Conservation (phyloP, 2,797 vertebrate species). For the Natrix natrix region DNA sequence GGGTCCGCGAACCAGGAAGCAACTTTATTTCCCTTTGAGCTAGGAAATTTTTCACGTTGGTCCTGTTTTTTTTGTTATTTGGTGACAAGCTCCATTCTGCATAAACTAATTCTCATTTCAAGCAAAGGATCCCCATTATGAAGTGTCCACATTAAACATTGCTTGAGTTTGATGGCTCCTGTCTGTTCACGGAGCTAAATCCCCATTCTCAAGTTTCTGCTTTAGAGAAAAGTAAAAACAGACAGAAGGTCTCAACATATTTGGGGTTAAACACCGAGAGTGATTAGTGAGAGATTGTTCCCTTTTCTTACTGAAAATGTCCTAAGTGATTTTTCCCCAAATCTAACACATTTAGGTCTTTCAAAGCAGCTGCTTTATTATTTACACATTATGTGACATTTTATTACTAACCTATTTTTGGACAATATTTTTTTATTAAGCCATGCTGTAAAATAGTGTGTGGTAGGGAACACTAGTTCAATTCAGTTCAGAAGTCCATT, state of each 20-base stretch:
- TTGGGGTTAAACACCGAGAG: not conserved
- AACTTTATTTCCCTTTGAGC: not conserved
- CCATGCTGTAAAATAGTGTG: not conserved
- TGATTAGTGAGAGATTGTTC: not conserved
- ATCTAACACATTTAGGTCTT: not conserved
- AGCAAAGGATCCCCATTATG: not conserved
- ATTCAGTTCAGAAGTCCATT: not conserved
- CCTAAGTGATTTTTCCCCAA: not conserved
- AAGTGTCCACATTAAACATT: not conserved
- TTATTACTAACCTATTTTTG: not conserved
- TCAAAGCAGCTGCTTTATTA: not conserved
- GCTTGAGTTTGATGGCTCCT: not conserved
- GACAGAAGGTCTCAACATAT: not conserved
- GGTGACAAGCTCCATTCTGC: not conserved
- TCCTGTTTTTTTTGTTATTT: not conserved
- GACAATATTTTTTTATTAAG: not conserved
- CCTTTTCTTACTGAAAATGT: not conserved
- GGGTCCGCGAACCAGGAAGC: too few species aligned
- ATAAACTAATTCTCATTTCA: not conserved
- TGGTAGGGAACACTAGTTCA: not conserved
- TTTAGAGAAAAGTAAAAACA: not conserved
- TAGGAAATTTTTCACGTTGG: not conserved
- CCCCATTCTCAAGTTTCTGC: not conserved
- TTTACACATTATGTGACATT: not conserved
- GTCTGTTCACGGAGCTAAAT: not conserved